These are phyloP conservation scores for Nothura maculosa DNA, from an alignment of 2,797 vertebrate genomes.

Conservation along the genomic window DNA sequence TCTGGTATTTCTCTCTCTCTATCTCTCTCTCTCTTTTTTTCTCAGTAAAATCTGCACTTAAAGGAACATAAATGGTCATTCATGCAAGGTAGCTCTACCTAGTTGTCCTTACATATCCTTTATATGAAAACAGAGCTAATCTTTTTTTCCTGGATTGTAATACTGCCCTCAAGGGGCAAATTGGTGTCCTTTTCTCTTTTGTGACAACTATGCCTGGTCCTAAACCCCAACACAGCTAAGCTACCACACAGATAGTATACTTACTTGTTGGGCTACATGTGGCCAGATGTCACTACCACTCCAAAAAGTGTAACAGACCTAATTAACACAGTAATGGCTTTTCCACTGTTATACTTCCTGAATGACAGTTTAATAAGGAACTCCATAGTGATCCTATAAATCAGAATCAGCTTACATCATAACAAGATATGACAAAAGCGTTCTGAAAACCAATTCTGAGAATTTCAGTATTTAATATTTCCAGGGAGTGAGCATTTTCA, in stretches of 20 bases:
- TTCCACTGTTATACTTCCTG: constrained; percentile 32
- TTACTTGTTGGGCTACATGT: background rate
- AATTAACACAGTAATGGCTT: constrained; percentile 73
- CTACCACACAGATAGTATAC: background rate
- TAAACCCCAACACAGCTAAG: background rate
- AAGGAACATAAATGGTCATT: background rate
- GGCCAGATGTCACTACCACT: constrained; percentile 14
- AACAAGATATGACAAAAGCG: background rate
- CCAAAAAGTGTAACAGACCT: constrained; percentile 39
- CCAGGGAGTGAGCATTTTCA: background rate
- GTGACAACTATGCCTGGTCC: background rate
- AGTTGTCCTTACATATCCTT: background rate
- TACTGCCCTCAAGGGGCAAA: background rate
- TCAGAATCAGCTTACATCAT: constrained; percentile 52
- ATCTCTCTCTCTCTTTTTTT: background rate
- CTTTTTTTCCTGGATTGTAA: background rate
- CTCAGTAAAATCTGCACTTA: background rate
- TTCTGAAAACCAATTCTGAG: constrained; percentile 46
- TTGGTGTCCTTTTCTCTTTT: background rate
- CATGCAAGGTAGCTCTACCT: background rate
- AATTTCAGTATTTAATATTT: constrained; percentile 20
- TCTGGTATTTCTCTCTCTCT: background rate
- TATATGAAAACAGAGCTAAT: background rate
- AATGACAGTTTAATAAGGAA: constrained; percentile 74
- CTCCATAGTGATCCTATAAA: constrained; percentile 41